Conservation (phyloP, 2,888 invertebrate species). For the Folsomia manolachei region DNA sequence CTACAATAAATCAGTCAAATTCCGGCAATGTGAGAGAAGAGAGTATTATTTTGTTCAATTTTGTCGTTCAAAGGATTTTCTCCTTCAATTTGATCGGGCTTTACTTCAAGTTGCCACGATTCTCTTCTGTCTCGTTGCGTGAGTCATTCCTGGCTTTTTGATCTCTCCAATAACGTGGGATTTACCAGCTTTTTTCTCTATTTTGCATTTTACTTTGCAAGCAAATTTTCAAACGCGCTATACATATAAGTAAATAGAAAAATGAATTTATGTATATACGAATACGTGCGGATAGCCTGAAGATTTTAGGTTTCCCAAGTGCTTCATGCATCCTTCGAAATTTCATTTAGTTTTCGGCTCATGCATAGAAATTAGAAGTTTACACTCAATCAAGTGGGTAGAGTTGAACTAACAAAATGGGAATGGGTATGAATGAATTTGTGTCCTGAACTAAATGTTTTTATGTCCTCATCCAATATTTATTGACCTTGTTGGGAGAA, state of each 20-base stretch:
- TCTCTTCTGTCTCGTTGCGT: not conserved
- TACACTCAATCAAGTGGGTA: not conserved
- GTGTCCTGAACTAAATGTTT: too few relatives aligned
- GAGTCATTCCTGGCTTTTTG: too few relatives aligned
- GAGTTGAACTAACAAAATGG: too few relatives aligned
- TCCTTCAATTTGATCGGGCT: slow-evolving; percentile 4
- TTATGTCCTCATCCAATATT: not conserved
- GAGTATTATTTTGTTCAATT: slow-evolving; percentile 18
- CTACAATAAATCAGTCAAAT: slow-evolving; percentile 23
- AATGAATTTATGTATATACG: too few relatives aligned
- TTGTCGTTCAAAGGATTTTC: slow-evolving; percentile 20
- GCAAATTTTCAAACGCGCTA: too few relatives aligned
- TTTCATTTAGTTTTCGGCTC: too few relatives aligned
- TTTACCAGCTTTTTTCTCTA: not conserved
- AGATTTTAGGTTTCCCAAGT: too few relatives aligned
- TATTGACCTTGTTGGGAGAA: not conserved
- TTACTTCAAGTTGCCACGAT: not conserved
- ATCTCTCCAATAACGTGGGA: not conserved
- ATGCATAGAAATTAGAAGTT: not conserved
- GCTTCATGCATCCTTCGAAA: too few relatives aligned
- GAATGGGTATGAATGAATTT: too few relatives aligned
- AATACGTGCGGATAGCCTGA: too few relatives aligned
- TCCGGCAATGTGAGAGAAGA: slow-evolving; percentile 4
- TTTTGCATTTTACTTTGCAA: too few relatives aligned
- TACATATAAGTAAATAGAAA: too few relatives aligned